Evolutionary conservation across 2,888 invertebrate species (phyloP).

Genomic region (Drosophila mercatorum): DNA sequence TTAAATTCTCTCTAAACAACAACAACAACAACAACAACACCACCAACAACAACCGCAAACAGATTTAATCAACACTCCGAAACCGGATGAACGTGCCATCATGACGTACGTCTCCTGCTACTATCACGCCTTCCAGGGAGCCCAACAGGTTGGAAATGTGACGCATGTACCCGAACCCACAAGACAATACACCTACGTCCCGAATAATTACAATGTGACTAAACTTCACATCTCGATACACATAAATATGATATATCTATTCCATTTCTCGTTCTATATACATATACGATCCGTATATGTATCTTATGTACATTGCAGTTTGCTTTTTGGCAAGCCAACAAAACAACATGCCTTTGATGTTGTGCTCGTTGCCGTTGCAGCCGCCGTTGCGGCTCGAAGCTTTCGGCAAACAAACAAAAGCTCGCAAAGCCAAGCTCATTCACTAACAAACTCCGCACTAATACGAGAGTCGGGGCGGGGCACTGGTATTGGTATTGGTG

Average conservation of each 20-base stretch:
- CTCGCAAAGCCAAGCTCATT: slow-evolving; percentile 18
- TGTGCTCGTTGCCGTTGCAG: slow-evolving; percentile 14
- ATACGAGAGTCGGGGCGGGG: slow-evolving; percentile 35
- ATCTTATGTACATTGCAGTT: slow-evolving; percentile 63
- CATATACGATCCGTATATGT: slow-evolving; percentile 23
- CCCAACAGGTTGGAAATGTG: slow-evolving; percentile 93
- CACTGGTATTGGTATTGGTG: slow-evolving; percentile 40
- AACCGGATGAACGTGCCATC: slow-evolving; percentile 99
- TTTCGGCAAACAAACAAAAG: slow-evolving; percentile 14
- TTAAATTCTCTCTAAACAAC: slow-evolving; percentile 15
- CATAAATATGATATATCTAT: slow-evolving; percentile 77
- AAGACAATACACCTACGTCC: slow-evolving; percentile 85
- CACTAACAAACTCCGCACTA: slow-evolving; percentile 46
- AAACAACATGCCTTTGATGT: slow-evolving; percentile 30
- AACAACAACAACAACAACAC: background rate
- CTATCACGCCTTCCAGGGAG: slow-evolving; percentile 99
- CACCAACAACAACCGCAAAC: slow-evolving; percentile 25
- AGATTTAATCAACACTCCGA: slow-evolving; percentile 99
- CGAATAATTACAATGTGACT: slow-evolving; percentile 85
- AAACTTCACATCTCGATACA: slow-evolving; percentile 85
- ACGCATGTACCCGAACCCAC: slow-evolving; percentile 85
- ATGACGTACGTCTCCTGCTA: slow-evolving; percentile 99
- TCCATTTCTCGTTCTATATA: slow-evolving; percentile 59
- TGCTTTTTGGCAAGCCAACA: slow-evolving; percentile 77
- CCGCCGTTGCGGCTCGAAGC: background rate